Base-by-base conservation (phyloP, 1,140 invertebrate genomes). In the Drosophila nebulosa region DNA sequence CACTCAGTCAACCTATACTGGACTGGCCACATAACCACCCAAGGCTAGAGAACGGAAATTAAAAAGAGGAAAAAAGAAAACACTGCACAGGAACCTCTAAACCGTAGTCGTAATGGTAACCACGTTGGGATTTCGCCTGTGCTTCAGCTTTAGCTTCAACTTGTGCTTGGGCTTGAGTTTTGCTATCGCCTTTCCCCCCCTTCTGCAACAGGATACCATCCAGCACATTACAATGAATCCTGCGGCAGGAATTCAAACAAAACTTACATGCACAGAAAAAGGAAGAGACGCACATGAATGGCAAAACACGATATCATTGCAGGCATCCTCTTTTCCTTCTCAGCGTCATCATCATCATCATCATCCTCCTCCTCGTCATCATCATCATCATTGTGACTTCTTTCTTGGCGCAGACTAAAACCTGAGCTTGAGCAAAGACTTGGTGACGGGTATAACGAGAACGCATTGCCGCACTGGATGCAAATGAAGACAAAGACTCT, bases 1-100 rank as follows among this genome's bases (percentile, higher is more conserved):
- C 21, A 22, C 35, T 59, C 35, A 36, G 2, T 4, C 24, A 32
- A 32, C 39, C 39, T 7, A 46, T 46, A 46, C 3, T 18, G 39
- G 39, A 62, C 73, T 75, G 68, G 14, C 64, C 69, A 16, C 14
- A 69, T 68, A 55, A 73, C 53, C 30, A 21, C 76, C 76, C 60
- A 73, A 56, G 73, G 79, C 65, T 52, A 65, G 35, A 69, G 80
- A 88, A 67, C 75, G 83, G 79, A 88, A 88, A 88, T 88, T 88
- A 88, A 83, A 88, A 88, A 74, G 78, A 77, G 58, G 84, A 60
- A 88, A 75, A 83, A 88, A 79, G 78, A 89, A 88, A 89, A 88
- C 83, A 86, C 26, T 51, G 78, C 71, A 77, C 42, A 74, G 81
- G 67, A 74, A 81, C 67, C 81, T 78, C 79, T 84, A 84, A 84